Conservation (phyloP, 35 echinoderm and acorn worm species). For the Chiridota heheva region DNA sequence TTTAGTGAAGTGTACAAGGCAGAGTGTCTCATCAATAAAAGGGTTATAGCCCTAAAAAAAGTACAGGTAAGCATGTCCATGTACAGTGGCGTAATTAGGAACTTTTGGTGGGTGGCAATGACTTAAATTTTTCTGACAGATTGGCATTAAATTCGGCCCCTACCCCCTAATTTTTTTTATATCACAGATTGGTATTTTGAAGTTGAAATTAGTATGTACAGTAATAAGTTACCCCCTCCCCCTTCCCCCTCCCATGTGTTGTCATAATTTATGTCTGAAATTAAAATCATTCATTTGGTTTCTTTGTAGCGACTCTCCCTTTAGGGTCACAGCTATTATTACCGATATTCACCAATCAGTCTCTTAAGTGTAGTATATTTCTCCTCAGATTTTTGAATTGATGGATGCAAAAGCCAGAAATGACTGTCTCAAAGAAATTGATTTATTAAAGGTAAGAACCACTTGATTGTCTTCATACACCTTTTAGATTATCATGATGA, state of each 20-base stretch:
- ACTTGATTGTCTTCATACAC: too few species aligned
- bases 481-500: too few species aligned
- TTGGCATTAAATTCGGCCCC: not conserved
- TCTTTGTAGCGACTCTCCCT: too few species aligned
- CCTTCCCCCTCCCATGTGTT: too few species aligned
- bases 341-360: too few species aligned
- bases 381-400: conserved; percentile 96
- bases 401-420: conserved; percentile 99
- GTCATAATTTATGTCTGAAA: not conserved
- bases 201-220: too few species aligned
- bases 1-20: conserved; percentile 97
- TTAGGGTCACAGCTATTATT: too few species aligned
- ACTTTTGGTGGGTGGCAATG: not conserved
- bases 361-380: too few species aligned
- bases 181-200: not conserved
- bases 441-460: conserved; percentile 95
- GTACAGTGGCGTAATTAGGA: not conserved
- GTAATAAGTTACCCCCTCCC: too few species aligned
- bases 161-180: not conserved
- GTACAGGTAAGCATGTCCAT: conserved; percentile 94
- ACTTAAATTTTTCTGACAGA: not conserved
- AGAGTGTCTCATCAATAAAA: conserved; percentile 73
- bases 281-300: too few species aligned
- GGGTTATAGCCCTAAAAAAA: conserved; percentile 88
- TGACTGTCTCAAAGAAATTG: conserved; percentile 99